phyloP scores from a whole-genome alignment of 2,113 vertebrate genomes.

The Oncorhynchus tshawytscha region DNA sequence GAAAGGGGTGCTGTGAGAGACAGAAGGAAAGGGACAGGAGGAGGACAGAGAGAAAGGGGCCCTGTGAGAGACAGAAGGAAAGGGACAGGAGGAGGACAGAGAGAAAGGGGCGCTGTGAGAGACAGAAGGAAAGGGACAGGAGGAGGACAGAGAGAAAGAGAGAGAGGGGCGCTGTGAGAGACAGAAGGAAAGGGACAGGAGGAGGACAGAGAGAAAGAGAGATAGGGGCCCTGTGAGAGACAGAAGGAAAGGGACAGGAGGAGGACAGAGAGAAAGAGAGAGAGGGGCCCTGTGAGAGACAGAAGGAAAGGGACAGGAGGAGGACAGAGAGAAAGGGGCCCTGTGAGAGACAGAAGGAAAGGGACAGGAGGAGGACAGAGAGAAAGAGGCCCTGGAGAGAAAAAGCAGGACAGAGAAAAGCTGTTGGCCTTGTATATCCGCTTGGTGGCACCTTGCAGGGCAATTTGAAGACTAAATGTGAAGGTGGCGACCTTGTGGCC shows the following conservation, averaged over 20 bases:
- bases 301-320: conserved; percentile 40
- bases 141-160: conserved; percentile 34
- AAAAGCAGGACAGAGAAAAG: conserved; percentile 64
- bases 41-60: conserved; percentile 37
- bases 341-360: conserved; percentile 30
- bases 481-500: conserved; percentile 70
- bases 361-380: conserved; percentile 29
- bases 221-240: conserved; percentile 20
- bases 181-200: conserved; percentile 34
- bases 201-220: conserved; percentile 42
- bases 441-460: conserved; percentile 71
- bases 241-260: neutral
- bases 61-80: conserved; percentile 29
- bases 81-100: conserved; percentile 30
- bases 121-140: conserved; percentile 37
- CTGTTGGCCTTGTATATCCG: conserved; percentile 71
- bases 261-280: conserved; percentile 51
- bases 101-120: conserved; percentile 25
- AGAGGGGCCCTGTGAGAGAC: too few species aligned
- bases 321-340: conserved; percentile 24
- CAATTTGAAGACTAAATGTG: conserved; percentile 75
- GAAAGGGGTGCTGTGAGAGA: conserved; percentile 6
- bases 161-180: conserved; percentile 6
- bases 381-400: conserved; percentile 27
- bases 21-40: conserved; percentile 36